Evolutionary conservation across 2,797 vertebrate species (phyloP).

Genomic region (Lacerta bilineata): DNA sequence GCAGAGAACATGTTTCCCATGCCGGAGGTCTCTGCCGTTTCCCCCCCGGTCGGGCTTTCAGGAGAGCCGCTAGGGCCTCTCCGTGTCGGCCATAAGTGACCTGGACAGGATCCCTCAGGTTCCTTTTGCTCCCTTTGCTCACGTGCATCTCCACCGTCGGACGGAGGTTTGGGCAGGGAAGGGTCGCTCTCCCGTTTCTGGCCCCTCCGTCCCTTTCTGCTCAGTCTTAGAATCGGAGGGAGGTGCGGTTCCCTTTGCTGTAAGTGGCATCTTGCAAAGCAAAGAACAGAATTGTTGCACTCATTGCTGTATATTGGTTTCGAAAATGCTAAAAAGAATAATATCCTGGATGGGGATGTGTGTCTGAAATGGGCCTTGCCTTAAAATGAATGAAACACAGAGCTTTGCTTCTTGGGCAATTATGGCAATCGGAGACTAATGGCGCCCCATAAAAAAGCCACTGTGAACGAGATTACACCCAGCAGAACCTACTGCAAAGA

Average conservation of each 20-base stretch:
- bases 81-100: too few species aligned
- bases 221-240: background rate
- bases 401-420: background rate
- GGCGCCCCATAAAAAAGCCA: background rate
- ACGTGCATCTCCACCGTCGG: too few species aligned
- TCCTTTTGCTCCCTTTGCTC: too few species aligned
- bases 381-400: conserved; percentile 6
- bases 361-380: background rate
- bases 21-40: background rate
- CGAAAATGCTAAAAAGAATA: background rate
- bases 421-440: background rate
- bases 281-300: background rate
- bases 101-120: too few species aligned
- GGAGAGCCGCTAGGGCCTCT: too few species aligned
- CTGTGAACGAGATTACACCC: background rate
- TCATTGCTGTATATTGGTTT: too few species aligned
- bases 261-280: background rate
- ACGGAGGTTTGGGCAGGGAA: background rate
- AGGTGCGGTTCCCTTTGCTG: background rate
- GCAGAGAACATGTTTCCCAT: background rate
- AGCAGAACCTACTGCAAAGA: background rate
- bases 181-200: background rate
- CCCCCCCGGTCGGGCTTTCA: too few species aligned
- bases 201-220: background rate
- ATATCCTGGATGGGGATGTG: background rate